Evolutionary conservation across 23 tunicate genomes (phyloP).

Genomic region (Botrylloides violaceus): DNA sequence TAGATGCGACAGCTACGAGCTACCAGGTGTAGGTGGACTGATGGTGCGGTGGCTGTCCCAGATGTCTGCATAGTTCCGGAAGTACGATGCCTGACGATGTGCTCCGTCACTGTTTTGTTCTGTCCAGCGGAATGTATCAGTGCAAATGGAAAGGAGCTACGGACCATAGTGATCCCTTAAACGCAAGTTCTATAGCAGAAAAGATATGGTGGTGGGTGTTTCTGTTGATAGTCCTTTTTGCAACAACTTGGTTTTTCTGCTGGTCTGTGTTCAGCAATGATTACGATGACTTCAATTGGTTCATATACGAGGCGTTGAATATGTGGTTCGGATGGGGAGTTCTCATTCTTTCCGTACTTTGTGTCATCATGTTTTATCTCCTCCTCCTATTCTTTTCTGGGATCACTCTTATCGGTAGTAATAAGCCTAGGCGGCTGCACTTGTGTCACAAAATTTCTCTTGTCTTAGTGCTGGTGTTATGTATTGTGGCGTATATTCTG

Average conservation of each 20-base stretch:
- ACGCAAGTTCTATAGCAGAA: conserved; percentile 11
- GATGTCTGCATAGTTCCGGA: no score
- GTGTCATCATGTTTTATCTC: conserved; percentile 22
- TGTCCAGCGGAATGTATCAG: not conserved
- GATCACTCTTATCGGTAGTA: not conserved
- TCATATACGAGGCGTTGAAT: conserved; percentile 29
- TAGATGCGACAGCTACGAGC: no score
- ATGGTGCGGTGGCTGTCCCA: no score
- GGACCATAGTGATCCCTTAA: not conserved
- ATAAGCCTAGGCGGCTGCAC: conserved; percentile 6
- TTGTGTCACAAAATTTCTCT: conserved; percentile 37
- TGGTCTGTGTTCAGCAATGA: conserved; percentile 60
- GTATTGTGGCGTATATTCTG: conserved; percentile 26
- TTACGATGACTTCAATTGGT: conserved; percentile 25
- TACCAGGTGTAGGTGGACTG: no score
- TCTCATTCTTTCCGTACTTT: conserved; percentile 24
- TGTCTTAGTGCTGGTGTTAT: not conserved
- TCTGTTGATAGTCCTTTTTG: conserved; percentile 20
- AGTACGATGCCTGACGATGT: not conserved
- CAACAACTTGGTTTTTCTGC: conserved; percentile 34
- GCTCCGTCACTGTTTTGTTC: not conserved
- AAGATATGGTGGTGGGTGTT: conserved; percentile 23
- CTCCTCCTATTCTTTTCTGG: conserved; percentile 22
- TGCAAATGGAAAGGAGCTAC: conserved; percentile 11
- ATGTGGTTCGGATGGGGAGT: conserved; percentile 44